Evolutionary conservation across 2,888 invertebrate species (phyloP).

Genomic region (Hypsopygia costalis): DNA sequence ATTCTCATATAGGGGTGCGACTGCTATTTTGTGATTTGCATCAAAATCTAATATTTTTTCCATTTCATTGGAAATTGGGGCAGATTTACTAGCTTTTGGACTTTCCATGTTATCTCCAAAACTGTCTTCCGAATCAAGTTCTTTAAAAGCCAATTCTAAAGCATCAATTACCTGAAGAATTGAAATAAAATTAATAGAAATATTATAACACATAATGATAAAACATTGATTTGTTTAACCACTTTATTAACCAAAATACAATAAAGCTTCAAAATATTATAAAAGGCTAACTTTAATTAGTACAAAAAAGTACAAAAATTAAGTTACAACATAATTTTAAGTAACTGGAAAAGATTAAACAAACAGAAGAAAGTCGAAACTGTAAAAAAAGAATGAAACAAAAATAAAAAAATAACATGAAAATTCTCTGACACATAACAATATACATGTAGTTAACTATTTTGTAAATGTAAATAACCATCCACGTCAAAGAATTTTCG

Average conservation of each 20-base stretch:
- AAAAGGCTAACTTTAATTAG: background rate
- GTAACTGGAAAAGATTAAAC: background rate
- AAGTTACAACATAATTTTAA: background rate
- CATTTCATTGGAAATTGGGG: slow-evolving; percentile 20
- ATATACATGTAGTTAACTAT: background rate
- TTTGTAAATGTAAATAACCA: background rate
- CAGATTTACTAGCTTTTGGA: slow-evolving; percentile 20
- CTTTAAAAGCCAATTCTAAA: slow-evolving; percentile 82
- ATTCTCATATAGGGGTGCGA: slow-evolving; percentile 82
- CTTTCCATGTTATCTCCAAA: slow-evolving; percentile 57
- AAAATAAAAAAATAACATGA: slow-evolving; percentile 13
- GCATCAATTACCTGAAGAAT: slow-evolving; percentile 81
- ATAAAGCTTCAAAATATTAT: background rate
- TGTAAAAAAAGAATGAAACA: slow-evolving; percentile 14
- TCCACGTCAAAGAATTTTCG: background rate
- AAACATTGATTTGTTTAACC: background rate
- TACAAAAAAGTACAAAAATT: background rate
- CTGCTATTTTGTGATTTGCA: slow-evolving; percentile 55
- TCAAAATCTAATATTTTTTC: slow-evolving; percentile 41
- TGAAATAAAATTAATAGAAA: slow-evolving; percentile 3
- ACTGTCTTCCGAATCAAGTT: slow-evolving; percentile 78
- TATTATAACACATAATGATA: background rate
- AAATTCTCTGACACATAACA: slow-evolving; percentile 2
- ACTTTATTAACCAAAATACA: background rate
- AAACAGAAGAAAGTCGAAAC: background rate